Evolutionary conservation across 2,888 invertebrate genomes (phyloP).

Genomic region (Drosophila putrida): DNA sequence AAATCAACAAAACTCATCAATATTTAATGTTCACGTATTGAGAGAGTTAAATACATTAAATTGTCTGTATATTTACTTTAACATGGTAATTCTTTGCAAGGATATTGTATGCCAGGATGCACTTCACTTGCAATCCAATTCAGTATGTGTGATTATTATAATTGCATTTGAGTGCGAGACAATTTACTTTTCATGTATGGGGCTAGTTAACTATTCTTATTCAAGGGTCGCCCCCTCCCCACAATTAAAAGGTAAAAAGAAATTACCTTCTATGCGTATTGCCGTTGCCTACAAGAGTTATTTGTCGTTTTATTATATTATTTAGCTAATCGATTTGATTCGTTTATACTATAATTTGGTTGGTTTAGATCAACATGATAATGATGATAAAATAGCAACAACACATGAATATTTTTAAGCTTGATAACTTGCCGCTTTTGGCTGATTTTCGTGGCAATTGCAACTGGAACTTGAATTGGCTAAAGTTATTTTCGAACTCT

Average conservation of each 20-base stretch:
- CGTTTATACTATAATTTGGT: not conserved
- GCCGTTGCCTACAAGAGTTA: constrained; percentile 9
- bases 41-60: too few species aligned
- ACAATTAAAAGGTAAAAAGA: constrained; percentile 28
- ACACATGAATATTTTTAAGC: constrained; percentile 72
- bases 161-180: not conserved
- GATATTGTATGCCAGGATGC: not conserved
- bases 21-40: too few species aligned
- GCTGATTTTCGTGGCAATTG: constrained; percentile 57
- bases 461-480: constrained; percentile 55
- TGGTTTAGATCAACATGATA: constrained; percentile 58
- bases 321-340: constrained; percentile 6
- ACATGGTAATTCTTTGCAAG: not conserved
- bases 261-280: constrained; percentile 50
- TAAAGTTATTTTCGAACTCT: constrained; percentile 41
- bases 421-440: constrained; percentile 53
- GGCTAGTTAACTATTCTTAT: not conserved
- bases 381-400: constrained; percentile 74
- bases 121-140: not conserved
- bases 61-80: too few species aligned
- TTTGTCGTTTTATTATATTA: constrained; percentile 11
- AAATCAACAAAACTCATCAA: too few species aligned
- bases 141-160: not conserved
- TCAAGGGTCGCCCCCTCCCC: not conserved
- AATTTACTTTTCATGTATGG: not conserved